Conservation (phyloP, 2,113 vertebrate species). For the Plecturocebus donacophilus region DNA sequence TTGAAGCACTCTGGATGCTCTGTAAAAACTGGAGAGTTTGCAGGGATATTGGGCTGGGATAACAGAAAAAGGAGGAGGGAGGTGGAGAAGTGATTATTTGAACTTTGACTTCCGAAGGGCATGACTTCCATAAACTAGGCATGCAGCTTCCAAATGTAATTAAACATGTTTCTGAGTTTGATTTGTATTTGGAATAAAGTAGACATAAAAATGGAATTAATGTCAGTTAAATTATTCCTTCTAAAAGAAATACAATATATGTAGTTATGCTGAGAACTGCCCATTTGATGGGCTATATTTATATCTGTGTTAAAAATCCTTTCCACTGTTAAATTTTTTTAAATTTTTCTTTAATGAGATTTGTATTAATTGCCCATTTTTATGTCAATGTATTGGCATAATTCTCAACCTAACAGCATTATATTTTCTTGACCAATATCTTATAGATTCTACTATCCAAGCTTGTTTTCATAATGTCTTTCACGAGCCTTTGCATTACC, state of each 20-base stretch:
- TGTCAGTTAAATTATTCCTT: not conserved
- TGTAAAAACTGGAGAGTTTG: not conserved
- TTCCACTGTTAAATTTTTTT: not conserved
- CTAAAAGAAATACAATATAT: constrained; percentile 1
- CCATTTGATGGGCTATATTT: not conserved
- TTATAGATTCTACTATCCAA: not conserved
- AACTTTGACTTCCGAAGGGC: not conserved
- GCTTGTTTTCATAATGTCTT: not conserved
- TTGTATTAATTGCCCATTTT: not conserved
- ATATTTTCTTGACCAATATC: not conserved
- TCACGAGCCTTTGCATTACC: not conserved
- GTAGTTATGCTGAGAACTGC: not conserved
- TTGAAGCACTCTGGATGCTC: not conserved
- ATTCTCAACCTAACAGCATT: not conserved
- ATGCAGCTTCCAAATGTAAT: not conserved
- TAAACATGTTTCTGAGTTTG: not conserved
- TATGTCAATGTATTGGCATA: not conserved
- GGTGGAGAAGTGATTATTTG: not conserved
- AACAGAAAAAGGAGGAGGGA: not conserved
- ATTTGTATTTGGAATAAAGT: too few species aligned
- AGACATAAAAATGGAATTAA: not conserved
- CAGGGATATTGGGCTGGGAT: not conserved
- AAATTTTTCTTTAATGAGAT: not conserved
- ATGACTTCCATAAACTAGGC: not conserved
- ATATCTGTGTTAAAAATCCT: not conserved